Evolutionary conservation across 1,140 invertebrate genomes (phyloP).

Genomic region (Lycorma delicatula): DNA sequence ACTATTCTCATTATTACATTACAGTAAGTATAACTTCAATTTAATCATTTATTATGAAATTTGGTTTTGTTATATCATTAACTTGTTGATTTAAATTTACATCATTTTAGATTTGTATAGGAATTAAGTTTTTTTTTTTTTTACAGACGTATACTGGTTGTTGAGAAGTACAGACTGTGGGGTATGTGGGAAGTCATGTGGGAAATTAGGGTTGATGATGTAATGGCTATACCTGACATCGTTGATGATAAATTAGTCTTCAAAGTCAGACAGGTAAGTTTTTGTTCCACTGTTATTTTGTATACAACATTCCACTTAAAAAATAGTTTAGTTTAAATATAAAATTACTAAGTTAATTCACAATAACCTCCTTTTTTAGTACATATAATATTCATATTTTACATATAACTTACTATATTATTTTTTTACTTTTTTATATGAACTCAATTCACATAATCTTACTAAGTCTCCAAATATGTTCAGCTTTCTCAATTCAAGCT

Average conservation of each 20-base stretch:
- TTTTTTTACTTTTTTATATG: too few relatives aligned
- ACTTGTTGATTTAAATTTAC: constrained; percentile 2
- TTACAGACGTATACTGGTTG: constrained; percentile 61
- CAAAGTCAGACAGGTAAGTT: constrained; percentile 58
- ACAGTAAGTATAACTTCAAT: constrained; percentile 42
- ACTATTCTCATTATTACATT: constrained; percentile 51
- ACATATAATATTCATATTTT: too few relatives aligned
- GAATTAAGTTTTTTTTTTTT: constrained; percentile 24
- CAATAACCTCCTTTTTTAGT: too few relatives aligned
- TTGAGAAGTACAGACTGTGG: constrained; percentile 60
- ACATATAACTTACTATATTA: too few relatives aligned
- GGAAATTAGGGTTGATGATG: constrained; percentile 61
- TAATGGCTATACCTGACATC: constrained; percentile 58
- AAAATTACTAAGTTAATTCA: too few relatives aligned
- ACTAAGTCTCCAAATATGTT: too few relatives aligned
- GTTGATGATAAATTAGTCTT: constrained; percentile 56
- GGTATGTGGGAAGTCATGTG: constrained; percentile 69
- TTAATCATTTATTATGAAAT: background rate
- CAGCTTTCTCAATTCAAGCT: too few relatives aligned
- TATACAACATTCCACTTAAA: too few relatives aligned
- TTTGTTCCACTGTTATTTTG: too few relatives aligned
- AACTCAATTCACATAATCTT: too few relatives aligned
- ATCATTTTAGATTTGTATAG: constrained; percentile 9
- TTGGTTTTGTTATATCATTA: background rate
- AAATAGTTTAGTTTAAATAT: too few relatives aligned